Conservation (phyloP, 1,140 invertebrate genomes). For the Cryptotermes secundus region DNA sequence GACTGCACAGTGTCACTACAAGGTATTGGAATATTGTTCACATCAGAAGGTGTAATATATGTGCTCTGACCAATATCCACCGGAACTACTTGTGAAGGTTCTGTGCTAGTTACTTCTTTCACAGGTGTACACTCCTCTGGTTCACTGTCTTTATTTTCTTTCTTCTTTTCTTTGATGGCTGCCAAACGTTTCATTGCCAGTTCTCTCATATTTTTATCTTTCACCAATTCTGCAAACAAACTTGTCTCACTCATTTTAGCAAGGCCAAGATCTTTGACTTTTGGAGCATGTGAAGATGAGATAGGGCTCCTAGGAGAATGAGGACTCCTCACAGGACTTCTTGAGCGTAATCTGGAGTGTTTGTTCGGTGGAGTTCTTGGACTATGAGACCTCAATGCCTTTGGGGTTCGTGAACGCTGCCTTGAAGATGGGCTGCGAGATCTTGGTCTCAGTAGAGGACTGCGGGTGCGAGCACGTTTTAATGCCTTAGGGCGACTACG, state of each 20-base stretch:
- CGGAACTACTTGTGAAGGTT: constrained; percentile 37
- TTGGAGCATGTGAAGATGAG: constrained; percentile 30
- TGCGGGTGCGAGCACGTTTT: constrained; percentile 30
- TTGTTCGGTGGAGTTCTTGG: constrained; percentile 39
- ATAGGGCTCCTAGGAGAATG: constrained; percentile 29
- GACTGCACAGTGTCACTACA: constrained; percentile 36
- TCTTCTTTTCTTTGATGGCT: constrained; percentile 60
- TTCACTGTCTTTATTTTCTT: constrained; percentile 20
- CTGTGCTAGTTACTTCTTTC: constrained; percentile 42
- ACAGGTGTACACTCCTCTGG: constrained; percentile 2
- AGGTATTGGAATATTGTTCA: constrained; percentile 61
- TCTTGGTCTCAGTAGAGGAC: constrained; percentile 23
- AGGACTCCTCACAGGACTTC: constrained; percentile 37
- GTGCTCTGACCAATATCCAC: not conserved
- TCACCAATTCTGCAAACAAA: constrained; percentile 83
- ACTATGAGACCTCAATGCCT: constrained; percentile 44
- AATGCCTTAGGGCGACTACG: constrained; percentile 26
- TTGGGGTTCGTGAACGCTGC: constrained; percentile 32
- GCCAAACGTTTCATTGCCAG: constrained; percentile 68
- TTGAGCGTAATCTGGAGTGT: constrained; percentile 24
- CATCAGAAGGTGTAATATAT: constrained; percentile 27
- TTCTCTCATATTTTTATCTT: constrained; percentile 76
- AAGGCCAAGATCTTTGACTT: constrained; percentile 25
- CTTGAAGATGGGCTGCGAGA: constrained; percentile 29
- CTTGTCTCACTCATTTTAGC: constrained; percentile 81